phyloP scores from a whole-genome alignment of 2,797 vertebrate genomes.

The Microtus californicus region DNA sequence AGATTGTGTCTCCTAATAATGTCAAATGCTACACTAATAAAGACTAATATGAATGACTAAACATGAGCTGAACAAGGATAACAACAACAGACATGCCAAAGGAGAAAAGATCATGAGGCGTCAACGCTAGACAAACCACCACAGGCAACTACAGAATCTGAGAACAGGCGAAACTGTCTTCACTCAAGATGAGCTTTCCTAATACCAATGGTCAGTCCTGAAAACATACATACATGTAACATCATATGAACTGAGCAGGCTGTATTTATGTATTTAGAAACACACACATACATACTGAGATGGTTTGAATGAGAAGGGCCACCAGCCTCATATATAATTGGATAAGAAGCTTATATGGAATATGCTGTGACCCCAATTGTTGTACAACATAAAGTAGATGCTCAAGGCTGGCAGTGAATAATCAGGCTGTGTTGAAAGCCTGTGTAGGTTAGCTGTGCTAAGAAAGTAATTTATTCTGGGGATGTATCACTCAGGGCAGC shows the following conservation, averaged over 20 bases:
- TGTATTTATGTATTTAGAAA: background rate
- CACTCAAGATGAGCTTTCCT: background rate
- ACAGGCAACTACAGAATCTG: background rate
- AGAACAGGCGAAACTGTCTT: background rate
- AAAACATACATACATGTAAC: background rate
- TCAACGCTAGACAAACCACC: background rate
- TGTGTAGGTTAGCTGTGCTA: slow-evolving; percentile 78
- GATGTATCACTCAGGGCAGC: slow-evolving; percentile 50
- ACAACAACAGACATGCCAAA: background rate
- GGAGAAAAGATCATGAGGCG: background rate
- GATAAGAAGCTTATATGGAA: slow-evolving; percentile 39
- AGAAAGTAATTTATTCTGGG: slow-evolving; percentile 48
- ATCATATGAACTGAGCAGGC: background rate
- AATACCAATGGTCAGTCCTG: background rate
- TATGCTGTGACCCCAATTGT: background rate
- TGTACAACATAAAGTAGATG: slow-evolving; percentile 77
- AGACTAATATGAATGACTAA: background rate
- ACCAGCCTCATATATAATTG: background rate
- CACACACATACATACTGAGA: background rate
- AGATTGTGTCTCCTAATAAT: background rate
- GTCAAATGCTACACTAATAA: background rate
- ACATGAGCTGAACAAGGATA: background rate
- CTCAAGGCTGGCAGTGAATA: slow-evolving; percentile 74
- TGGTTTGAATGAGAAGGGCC: background rate
- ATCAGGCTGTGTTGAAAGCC: slow-evolving; percentile 78